These are phyloP conservation scores for Nesoenas mayeri DNA, from an alignment of 2,113 vertebrate species.

Conservation along the genomic window DNA sequence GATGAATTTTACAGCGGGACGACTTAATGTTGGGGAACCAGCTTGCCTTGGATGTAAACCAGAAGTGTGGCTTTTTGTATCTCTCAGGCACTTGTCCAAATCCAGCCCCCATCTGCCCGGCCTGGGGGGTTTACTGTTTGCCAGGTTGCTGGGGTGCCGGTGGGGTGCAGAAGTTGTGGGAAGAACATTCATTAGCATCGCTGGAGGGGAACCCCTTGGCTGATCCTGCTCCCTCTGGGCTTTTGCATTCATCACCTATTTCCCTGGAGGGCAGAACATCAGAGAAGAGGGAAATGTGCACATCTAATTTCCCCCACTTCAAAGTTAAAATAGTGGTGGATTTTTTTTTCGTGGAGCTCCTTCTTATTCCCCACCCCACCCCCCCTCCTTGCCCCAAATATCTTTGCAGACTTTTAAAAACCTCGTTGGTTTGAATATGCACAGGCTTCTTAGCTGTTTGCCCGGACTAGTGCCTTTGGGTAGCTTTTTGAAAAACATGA, in stretches of 20 bases:
- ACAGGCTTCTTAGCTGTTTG: neutral
- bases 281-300: neutral
- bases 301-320: neutral
- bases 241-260: neutral
- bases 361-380: neutral
- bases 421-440: neutral
- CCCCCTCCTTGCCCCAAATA: neutral
- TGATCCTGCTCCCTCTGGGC: neutral
- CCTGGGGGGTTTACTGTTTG: neutral
- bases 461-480: constrained; percentile 47
- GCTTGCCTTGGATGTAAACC: neutral
- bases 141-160: rapidly evolving
- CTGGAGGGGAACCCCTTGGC: neutral
- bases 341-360: neutral
- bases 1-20: neutral
- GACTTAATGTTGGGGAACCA: neutral
- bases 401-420: neutral
- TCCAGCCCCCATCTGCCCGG: neutral
- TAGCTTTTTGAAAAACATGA: constrained; percentile 63
- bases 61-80: neutral
- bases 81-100: neutral
- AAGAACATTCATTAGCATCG: neutral
- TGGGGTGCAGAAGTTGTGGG: neutral
- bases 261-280: neutral
- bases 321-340: neutral